phyloP scores from a whole-genome alignment of 2,888 invertebrate species.

The Andrena minutula region DNA sequence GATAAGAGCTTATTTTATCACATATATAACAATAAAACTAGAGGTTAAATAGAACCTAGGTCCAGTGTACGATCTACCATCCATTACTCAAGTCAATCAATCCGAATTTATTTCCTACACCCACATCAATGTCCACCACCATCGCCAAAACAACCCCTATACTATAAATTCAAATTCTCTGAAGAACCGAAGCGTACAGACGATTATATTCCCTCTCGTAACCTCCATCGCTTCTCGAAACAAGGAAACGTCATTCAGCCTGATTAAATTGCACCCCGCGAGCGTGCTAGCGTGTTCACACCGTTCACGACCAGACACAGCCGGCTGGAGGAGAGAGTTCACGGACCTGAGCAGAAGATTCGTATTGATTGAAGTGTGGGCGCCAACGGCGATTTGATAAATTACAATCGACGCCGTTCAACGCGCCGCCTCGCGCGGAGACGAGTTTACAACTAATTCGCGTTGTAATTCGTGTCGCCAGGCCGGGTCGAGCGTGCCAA shows the following conservation, averaged over 20 bases:
- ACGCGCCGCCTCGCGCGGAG: conserved; percentile 30
- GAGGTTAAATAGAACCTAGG: too few species aligned
- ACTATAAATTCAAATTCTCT: neutral
- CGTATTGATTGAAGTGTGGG: conserved; percentile 75
- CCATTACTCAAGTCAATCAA: too few species aligned
- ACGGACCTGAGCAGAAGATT: conserved; percentile 65
- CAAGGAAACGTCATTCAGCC: conserved; percentile 42
- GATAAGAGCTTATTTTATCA: too few species aligned
- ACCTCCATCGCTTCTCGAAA: conserved; percentile 9
- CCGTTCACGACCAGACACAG: neutral
- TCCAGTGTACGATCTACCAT: too few species aligned
- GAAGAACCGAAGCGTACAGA: neutral
- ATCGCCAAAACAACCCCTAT: too few species aligned
- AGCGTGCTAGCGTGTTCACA: conserved; percentile 6
- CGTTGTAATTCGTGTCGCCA: conserved; percentile 57
- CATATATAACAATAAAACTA: too few species aligned
- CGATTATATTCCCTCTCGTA: too few species aligned
- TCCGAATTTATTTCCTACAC: too few species aligned
- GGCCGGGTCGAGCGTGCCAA: conserved; percentile 35
- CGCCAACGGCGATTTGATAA: conserved; percentile 72
- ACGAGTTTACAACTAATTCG: conserved; percentile 53
- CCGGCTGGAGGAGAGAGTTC: conserved; percentile 33
- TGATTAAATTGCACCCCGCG: conserved; percentile 33
- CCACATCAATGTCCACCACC: too few species aligned
- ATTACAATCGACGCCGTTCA: conserved; percentile 63